Evolutionary conservation across 2,888 invertebrate species (phyloP).

Genomic region (Lasioglossum vierecki): DNA sequence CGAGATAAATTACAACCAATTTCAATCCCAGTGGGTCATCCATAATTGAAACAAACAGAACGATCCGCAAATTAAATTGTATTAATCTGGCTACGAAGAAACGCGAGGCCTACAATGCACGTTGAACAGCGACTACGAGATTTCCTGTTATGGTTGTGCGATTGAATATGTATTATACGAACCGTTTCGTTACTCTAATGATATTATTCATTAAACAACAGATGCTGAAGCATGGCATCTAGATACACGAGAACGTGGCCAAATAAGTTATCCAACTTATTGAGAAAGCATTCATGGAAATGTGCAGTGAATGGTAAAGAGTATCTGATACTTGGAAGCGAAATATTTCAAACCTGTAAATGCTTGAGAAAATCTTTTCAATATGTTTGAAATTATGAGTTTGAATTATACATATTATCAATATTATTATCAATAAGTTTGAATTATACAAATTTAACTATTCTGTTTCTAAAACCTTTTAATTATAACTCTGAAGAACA

Average conservation of each 20-base stretch:
- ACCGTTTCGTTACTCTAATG: neutral
- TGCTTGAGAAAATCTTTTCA: neutral
- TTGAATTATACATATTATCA: no score
- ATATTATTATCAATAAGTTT: no score
- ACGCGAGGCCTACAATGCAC: neutral
- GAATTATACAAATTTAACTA: no score
- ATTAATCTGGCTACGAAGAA: conserved; percentile 4
- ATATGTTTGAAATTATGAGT: neutral
- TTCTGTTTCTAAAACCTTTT: no score
- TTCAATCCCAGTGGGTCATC: conserved; percentile 8
- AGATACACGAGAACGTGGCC: neutral
- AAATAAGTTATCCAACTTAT: no score
- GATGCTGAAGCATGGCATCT: neutral
- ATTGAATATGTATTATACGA: neutral
- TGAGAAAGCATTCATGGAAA: no score
- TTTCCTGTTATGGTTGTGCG: neutral
- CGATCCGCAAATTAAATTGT: conserved; percentile 19
- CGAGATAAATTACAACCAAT: conserved; percentile 24
- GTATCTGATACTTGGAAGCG: no score
- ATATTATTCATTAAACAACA: neutral
- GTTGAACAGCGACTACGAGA: neutral
- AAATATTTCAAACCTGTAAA: no score
- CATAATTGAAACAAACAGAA: conserved; percentile 32
- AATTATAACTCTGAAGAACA: neutral
- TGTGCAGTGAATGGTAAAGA: no score